Evolutionary conservation across 2,888 invertebrate species (phyloP).

Genomic region (Tethea ocularis): DNA sequence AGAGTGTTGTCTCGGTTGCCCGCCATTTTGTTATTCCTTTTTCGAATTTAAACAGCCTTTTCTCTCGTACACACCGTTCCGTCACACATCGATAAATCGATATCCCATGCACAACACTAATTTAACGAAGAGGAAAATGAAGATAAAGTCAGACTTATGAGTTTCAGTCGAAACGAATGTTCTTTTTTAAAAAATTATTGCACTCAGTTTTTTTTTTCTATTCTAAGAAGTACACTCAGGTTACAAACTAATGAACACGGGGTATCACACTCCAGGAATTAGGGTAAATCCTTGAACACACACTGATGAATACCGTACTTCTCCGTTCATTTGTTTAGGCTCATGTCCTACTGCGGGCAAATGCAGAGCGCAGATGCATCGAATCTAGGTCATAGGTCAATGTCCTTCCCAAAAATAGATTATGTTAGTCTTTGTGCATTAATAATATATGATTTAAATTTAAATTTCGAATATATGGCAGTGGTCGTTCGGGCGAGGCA

Average conservation of each 20-base stretch:
- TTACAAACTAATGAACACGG: slow-evolving; percentile 75
- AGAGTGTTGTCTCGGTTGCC: slow-evolving; percentile 57
- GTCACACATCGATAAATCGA: slow-evolving; percentile 21
- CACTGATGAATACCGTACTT: slow-evolving; percentile 22
- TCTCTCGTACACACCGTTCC: slow-evolving; percentile 19
- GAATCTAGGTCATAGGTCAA: slow-evolving; percentile 74
- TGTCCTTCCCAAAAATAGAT: slow-evolving; percentile 49
- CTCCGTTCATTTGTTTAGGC: slow-evolving; percentile 37
- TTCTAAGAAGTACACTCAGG: slow-evolving; percentile 30
- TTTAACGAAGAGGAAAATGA: slow-evolving; percentile 28
- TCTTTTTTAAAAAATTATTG: slow-evolving; percentile 47
- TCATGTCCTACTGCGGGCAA: slow-evolving; percentile 47
- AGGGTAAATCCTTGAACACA: slow-evolving; percentile 52
- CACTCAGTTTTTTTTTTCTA: slow-evolving; percentile 46
- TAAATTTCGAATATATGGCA: slow-evolving; percentile 42
- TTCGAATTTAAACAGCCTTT: slow-evolving; percentile 25
- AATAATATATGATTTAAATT: slow-evolving; percentile 22
- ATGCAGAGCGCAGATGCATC: slow-evolving; percentile 70
- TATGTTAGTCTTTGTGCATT: slow-evolving; percentile 46
- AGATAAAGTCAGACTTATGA: slow-evolving; percentile 56
- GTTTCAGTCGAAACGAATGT: slow-evolving; percentile 56
- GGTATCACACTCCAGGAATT: slow-evolving; percentile 59
- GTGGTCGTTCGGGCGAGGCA: slow-evolving; percentile 55
- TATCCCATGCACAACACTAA: slow-evolving; percentile 29
- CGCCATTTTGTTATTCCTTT: slow-evolving; percentile 58